Base-by-base conservation (phyloP, 2,113 vertebrate species). In the Anseranas semipalmata region DNA sequence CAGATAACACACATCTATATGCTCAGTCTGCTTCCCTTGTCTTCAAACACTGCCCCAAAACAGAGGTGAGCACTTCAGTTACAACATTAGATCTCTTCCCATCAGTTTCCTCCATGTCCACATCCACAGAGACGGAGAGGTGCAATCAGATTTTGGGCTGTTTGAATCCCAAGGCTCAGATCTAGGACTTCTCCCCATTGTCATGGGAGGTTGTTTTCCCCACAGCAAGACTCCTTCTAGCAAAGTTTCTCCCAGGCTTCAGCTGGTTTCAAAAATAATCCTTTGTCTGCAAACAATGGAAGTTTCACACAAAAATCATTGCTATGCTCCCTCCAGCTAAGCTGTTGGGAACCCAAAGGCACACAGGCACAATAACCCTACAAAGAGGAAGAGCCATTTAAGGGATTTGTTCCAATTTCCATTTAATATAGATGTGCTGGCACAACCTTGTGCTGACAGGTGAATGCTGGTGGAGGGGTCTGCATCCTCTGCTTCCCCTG, bases 391-490 rank as follows among this genome's bases (percentile, higher is more conserved):
- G 37, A 41, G 33, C 5, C 43, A 17, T 87, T 95, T 92, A 68
- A 77, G 65, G 52, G 56, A 60, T 76, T 93, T 94, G 43, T 85
- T 92, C 86, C 87, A 81, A 87, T 78, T 96, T 72, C 60, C 5
- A 0, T 48, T 89, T 95, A 85, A 97, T 92, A 91, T 68, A 95
- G 80, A 89, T 94, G 93, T 91, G 70, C 56, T 87, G 86, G 87
- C 89, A 89, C 70, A 91, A 85, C 60, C 65, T 87, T 58, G 30
- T 52, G 80, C 84, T 95, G 77, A 89, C 80, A 91, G 86, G 91
- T 85, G 84, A 89, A 78, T 77, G 62, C 89, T 72, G 66, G 77
- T 91, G 56, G 70, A 93, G 82, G 78, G 66, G 50, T 25, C 17
- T 71, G 84, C 63, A 89, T 93, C 84, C 41, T 89, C 43, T 33